phyloP scores from a whole-genome alignment of 2,888 invertebrate species.

The Norana najaformis region DNA sequence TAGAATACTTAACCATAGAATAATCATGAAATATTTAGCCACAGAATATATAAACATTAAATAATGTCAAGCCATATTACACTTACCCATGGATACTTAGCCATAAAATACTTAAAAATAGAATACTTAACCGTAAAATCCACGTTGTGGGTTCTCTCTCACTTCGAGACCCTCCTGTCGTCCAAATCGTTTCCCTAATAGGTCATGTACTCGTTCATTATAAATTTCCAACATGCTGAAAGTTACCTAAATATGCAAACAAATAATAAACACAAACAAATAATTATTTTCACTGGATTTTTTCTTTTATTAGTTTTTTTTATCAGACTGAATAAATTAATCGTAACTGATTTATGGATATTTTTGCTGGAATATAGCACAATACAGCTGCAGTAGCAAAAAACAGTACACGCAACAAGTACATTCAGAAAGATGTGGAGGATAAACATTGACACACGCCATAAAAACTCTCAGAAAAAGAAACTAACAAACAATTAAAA shows the following conservation, averaged over 20 bases:
- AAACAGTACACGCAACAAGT: no score
- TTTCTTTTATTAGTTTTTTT: not conserved
- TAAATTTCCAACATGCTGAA: slow-evolving; percentile 50
- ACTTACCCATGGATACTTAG: not conserved
- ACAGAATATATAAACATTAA: no score
- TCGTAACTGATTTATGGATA: no score
- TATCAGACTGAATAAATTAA: no score
- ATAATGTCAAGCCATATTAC: no score
- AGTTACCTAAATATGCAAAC: slow-evolving; percentile 41
- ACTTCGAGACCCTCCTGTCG: slow-evolving; percentile 41
- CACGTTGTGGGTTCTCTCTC: slow-evolving; percentile 42
- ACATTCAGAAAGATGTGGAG: no score
- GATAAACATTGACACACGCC: no score
- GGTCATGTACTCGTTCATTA: slow-evolving; percentile 48
- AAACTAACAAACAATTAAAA: no score
- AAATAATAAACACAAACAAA: not conserved
- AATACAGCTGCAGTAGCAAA: no score
- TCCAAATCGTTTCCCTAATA: slow-evolving; percentile 35
- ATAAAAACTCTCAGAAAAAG: no score
- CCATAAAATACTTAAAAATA: not conserved
- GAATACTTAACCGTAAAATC: slow-evolving; percentile 47
- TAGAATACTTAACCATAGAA: not conserved
- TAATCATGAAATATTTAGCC: no score
- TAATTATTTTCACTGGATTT: not conserved
- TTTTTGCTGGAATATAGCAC: no score